Evolutionary conservation across 2,797 vertebrate species (phyloP).

Genomic region (Selene dorsalis): DNA sequence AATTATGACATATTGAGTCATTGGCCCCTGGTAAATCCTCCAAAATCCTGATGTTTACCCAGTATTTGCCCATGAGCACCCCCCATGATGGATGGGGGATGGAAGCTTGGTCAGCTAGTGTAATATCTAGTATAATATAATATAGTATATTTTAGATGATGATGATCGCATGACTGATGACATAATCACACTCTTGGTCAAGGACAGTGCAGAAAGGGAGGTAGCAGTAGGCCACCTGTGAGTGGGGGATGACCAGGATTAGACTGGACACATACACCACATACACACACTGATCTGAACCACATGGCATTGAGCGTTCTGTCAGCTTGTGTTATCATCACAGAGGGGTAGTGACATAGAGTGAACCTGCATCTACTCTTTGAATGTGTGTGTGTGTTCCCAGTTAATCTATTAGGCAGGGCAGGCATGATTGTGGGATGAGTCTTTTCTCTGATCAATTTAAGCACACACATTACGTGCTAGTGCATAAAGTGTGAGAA

Average conservation of each 20-base stretch:
- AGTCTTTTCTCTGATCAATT: conserved; percentile 56
- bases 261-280: conserved; percentile 36
- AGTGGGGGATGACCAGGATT: conserved; percentile 22
- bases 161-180: conserved; percentile 50
- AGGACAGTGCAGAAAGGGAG: conserved; percentile 49
- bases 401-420: conserved; percentile 61
- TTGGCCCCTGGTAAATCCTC: neutral
- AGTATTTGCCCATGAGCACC: too few species aligned
- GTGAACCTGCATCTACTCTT: conserved; percentile 47
- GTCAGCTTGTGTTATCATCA: conserved; percentile 71
- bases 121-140: too few species aligned
- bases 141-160: too few species aligned
- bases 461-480: conserved; percentile 20
- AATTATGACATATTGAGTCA: conserved; percentile 1
- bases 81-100: too few species aligned
- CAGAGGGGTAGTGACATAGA: conserved; percentile 57
- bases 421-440: conserved; percentile 59
- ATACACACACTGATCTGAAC: conserved; percentile 40
- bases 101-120: too few species aligned
- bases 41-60: neutral
- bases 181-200: conserved; percentile 28
- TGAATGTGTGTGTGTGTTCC: conserved; percentile 22
- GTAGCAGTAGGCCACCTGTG: conserved; percentile 18
- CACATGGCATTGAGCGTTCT: conserved; percentile 64
- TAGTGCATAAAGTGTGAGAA: neutral